These are phyloP conservation scores for Linnaemya tessellans DNA, from an alignment of 2,888 invertebrate species.

Conservation along the genomic window DNA sequence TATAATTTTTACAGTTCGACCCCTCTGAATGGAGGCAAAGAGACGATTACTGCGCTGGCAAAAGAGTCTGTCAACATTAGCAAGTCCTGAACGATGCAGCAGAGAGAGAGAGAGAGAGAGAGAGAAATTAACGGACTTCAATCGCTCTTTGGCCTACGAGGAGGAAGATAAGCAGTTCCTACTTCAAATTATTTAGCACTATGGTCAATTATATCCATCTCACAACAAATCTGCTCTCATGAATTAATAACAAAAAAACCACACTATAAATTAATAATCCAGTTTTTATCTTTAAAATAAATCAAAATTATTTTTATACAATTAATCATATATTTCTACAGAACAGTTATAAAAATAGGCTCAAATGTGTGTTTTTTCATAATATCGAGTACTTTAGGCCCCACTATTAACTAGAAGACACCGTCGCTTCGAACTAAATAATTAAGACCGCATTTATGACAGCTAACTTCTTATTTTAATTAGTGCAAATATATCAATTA, in stretches of 20 bases:
- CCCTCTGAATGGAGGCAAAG: no score
- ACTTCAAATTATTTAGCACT: slow-evolving; percentile 1
- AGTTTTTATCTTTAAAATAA: no score
- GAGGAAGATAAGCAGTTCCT: background rate
- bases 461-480: background rate
- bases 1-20: no score
- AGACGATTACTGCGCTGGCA: no score
- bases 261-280: background rate
- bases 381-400: background rate
- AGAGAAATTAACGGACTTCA: background rate
- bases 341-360: background rate
- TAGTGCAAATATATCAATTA: background rate
- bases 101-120: no score
- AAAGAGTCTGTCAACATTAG: no score
- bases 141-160: background rate
- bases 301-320: background rate
- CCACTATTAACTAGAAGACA: no score
- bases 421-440: slow-evolving; percentile 11
- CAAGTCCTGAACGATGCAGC: no score
- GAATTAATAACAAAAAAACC: background rate
- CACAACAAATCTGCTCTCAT: background rate
- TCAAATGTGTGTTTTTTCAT: background rate
- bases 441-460: background rate
- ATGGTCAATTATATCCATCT: slow-evolving; percentile 1
- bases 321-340: background rate